These are phyloP conservation scores for Orbicella faveolata DNA, from an alignment of 64 coral and sea anemone genomes.

Conservation along the genomic window DNA sequence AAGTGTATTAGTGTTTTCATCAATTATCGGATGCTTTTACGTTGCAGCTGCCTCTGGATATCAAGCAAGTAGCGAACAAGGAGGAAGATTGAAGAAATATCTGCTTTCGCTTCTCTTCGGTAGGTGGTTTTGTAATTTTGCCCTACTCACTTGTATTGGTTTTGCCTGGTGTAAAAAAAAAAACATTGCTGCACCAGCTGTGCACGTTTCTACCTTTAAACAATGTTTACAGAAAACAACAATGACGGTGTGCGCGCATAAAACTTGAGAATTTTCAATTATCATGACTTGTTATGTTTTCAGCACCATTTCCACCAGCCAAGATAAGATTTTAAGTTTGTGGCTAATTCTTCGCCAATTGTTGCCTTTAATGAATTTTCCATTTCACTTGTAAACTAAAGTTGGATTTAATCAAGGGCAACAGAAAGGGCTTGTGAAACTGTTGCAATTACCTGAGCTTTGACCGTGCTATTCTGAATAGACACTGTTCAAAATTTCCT, in stretches of 20 bases:
- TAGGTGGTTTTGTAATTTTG: neutral
- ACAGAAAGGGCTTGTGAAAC: neutral
- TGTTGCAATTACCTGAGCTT: neutral
- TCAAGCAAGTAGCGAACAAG: neutral
- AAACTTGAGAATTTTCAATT: neutral
- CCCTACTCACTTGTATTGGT: neutral
- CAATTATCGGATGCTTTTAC: slow-evolving; percentile 42
- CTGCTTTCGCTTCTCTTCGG: neutral
- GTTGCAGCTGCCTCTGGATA: slow-evolving; percentile 33
- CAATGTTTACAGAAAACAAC: neutral
- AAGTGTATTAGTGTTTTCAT: slow-evolving; percentile 35
- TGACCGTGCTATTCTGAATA: neutral
- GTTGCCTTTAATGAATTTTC: slow-evolving; percentile 41
- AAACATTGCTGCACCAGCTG: neutral
- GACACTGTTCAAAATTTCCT: neutral
- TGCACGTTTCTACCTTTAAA: neutral
- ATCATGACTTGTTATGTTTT: slow-evolving; percentile 7
- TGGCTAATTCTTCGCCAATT: slow-evolving; percentile 15
- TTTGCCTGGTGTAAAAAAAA: neutral
- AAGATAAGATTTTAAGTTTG: slow-evolving; percentile 5
- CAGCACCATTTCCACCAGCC: neutral
- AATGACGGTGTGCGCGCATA: neutral
- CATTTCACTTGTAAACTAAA: neutral
- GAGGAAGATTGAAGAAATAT: neutral
- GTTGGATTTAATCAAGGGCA: neutral